These are phyloP conservation scores for Merodon equestris DNA, from an alignment of 2,888 invertebrate species.

Conservation along the genomic window DNA sequence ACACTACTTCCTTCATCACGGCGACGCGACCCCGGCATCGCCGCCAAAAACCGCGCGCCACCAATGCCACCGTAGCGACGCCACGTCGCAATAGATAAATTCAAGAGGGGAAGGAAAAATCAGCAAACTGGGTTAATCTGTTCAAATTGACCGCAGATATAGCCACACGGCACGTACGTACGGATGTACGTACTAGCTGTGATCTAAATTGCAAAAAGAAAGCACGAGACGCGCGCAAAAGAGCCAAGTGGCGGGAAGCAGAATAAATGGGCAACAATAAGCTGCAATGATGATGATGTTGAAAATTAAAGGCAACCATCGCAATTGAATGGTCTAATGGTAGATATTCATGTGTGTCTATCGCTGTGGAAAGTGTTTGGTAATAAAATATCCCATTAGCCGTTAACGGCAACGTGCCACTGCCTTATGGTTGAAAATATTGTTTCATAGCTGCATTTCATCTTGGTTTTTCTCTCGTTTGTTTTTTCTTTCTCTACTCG, in stretches of 20 bases:
- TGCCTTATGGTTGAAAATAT: constrained; percentile 5
- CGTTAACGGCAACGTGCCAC: constrained; percentile 22
- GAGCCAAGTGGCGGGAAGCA: constrained; percentile 7
- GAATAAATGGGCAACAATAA: constrained; percentile 15
- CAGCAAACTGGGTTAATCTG: constrained; percentile 53
- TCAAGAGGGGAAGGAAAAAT: background rate
- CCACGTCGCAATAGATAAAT: constrained; percentile 17
- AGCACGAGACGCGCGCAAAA: constrained; percentile 10
- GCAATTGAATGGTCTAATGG: constrained; percentile 48
- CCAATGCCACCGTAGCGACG: background rate
- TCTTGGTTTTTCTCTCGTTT: background rate
- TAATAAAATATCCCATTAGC: constrained; percentile 40
- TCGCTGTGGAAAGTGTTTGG: constrained; percentile 25
- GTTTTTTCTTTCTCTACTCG: too few species aligned
- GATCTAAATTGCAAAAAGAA: constrained; percentile 36
- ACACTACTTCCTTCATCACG: background rate
- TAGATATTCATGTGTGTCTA: constrained; percentile 36
- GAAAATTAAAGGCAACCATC: too few species aligned
- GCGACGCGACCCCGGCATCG: background rate
- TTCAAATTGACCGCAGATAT: constrained; percentile 45
- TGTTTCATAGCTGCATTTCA: constrained; percentile 14
- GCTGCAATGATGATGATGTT: constrained; percentile 51
- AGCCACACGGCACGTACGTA: background rate
- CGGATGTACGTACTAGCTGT: background rate
- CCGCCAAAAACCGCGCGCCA: constrained; percentile 1